These are phyloP conservation scores for Yoshiicerus persimilis DNA, from an alignment of 1,140 invertebrate genomes.

Conservation along the genomic window DNA sequence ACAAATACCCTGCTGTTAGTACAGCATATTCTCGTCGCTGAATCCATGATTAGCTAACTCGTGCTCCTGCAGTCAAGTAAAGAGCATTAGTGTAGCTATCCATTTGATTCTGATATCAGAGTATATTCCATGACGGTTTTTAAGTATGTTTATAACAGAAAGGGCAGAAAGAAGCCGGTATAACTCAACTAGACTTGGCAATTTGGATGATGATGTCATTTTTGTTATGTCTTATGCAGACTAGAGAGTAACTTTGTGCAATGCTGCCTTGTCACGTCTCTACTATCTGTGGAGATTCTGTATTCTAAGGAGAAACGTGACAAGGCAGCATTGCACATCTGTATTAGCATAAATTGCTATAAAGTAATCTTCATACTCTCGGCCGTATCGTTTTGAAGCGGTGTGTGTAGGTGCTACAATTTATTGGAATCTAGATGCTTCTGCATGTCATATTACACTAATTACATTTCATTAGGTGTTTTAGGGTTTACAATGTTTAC, in stretches of 20 bases:
- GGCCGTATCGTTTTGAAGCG: not conserved
- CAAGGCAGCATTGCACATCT: not conserved
- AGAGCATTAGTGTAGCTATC: not conserved
- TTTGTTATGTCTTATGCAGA: not conserved
- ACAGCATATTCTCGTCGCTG: not conserved
- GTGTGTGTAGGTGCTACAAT: not conserved
- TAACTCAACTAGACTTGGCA: not conserved
- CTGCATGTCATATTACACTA: not conserved
- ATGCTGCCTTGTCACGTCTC: not conserved
- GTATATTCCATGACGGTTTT: not conserved
- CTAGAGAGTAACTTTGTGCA: not conserved
- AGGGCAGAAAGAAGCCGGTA: not conserved
- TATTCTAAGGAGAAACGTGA: not conserved
- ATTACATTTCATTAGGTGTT: no score
- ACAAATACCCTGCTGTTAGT: not conserved
- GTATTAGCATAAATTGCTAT: not conserved
- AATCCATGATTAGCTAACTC: not conserved
- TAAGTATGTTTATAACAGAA: not conserved
- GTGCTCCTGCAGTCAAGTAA: not conserved
- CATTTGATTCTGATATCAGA: not conserved
- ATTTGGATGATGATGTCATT: not conserved
- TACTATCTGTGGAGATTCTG: not conserved
- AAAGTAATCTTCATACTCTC: not conserved
- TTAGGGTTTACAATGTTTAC: no score
- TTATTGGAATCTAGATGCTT: not conserved